Percentiles rank a stretch among this genome's conserved stretches.
phyloP scores from a whole-genome alignment of 2,113 vertebrate genomes.

The Grallaria varia region DNA sequence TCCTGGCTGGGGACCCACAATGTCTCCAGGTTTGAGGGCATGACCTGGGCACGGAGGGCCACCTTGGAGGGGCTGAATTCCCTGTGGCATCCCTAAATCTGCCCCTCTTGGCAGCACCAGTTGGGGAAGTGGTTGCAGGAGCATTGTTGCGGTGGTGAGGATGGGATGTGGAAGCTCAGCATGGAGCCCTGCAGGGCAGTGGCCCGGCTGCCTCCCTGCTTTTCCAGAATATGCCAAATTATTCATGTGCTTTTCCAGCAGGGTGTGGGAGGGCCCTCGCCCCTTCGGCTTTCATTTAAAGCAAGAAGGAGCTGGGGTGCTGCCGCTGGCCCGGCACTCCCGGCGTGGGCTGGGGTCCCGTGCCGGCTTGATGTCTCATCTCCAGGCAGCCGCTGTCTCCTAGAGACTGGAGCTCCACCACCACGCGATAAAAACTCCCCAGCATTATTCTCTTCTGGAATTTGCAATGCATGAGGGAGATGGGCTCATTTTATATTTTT shows the following conservation, averaged over 20 bases:
- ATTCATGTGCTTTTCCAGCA: neutral
- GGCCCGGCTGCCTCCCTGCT: neutral
- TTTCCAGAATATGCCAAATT: slow-evolving; percentile 44
- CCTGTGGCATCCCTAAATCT: neutral
- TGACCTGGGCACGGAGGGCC: neutral
- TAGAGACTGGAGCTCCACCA: slow-evolving; percentile 40
- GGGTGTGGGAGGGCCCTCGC: neutral
- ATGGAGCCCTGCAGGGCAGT: neutral
- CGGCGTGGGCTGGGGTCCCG: slow-evolving; percentile 10
- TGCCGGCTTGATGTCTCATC: slow-evolving; percentile 4
- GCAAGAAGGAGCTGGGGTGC: neutral
- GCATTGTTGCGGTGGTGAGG: accelerated
- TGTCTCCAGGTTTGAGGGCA: neutral
- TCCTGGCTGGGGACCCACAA: neutral
- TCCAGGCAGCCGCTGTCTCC: slow-evolving; percentile 40
- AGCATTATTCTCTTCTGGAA: slow-evolving; percentile 16
- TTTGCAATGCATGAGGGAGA: slow-evolving; percentile 51
- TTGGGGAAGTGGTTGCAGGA: neutral
- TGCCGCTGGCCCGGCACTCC: neutral
- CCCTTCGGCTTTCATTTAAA: neutral
- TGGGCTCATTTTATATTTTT: neutral
- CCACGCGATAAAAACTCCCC: neutral
- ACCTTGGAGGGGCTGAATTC: neutral
- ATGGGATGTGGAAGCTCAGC: neutral
- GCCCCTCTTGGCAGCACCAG: accelerated